Conservation (phyloP, 2,113 vertebrate species). For the Phyllopteryx taeniolatus region DNA sequence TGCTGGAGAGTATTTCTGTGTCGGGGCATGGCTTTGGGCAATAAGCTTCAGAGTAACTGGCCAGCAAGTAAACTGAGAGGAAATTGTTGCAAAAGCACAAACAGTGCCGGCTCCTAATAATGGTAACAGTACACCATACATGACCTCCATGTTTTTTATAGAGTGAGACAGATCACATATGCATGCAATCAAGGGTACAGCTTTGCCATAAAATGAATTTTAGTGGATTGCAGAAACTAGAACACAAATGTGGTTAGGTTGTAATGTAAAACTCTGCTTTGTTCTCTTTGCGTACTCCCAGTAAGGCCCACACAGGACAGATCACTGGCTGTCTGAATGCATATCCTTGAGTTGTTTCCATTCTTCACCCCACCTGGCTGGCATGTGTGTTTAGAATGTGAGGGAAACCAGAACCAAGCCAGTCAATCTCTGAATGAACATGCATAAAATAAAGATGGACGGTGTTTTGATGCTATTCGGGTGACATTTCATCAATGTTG, state of each 20-base stretch:
- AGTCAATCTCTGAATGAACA: constrained; percentile 31
- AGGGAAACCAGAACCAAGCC: constrained; percentile 38
- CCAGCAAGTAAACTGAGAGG: constrained; percentile 28
- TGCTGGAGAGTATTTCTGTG: constrained; percentile 36
- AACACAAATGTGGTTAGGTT: constrained; percentile 19
- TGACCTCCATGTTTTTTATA: constrained; percentile 16
- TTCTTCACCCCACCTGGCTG: constrained; percentile 41
- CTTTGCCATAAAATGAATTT: constrained; percentile 12
- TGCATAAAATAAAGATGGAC: constrained; percentile 2
- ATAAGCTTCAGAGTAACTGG: constrained; percentile 38
- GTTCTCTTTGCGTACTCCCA: not conserved
- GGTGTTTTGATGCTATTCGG: not conserved
- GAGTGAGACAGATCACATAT: constrained; percentile 4
- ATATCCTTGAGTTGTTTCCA: constrained; percentile 17
- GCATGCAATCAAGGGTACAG: not conserved
- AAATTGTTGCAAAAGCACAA: constrained; percentile 33
- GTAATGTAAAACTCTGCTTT: constrained; percentile 19
- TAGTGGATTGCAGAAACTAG: not conserved
- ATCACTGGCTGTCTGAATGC: constrained; percentile 23
- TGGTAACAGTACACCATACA: constrained; percentile 5
- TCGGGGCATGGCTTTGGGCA: constrained; percentile 27
- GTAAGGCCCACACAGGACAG: constrained; percentile 2
- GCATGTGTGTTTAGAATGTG: constrained; percentile 47
- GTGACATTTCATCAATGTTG: not conserved
- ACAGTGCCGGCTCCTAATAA: constrained; percentile 14